Conservation (phyloP, 2,113 vertebrate species). For the Boleophthalmus pectinirostris region DNA sequence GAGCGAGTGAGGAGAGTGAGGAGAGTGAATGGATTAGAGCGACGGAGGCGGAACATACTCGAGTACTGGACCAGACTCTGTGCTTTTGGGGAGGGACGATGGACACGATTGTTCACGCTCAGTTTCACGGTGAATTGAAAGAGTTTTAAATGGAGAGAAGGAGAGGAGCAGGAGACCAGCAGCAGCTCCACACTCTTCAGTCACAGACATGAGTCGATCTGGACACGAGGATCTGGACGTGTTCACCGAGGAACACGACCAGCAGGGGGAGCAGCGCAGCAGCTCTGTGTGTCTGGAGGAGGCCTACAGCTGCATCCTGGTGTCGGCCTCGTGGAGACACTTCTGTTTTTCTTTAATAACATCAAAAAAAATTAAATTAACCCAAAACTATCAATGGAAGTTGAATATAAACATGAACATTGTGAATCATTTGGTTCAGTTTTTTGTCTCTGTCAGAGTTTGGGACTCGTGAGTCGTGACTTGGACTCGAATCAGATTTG, state of each 20-base stretch:
- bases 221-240: neutral
- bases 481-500: too few relatives aligned
- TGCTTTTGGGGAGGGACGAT: neutral
- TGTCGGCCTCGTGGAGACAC: too few relatives aligned
- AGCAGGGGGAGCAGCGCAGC: slow-evolving; percentile 1
- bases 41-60: too few relatives aligned
- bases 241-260: neutral
- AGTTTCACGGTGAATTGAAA: neutral
- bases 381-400: too few relatives aligned
- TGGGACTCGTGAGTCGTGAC: too few relatives aligned
- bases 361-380: too few relatives aligned
- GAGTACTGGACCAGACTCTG: neutral
- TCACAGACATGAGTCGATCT: neutral
- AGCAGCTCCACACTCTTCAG: neutral
- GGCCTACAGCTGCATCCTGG: slow-evolving; percentile 66
- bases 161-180: neutral
- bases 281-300: slow-evolving; percentile 25
- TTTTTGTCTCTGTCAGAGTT: too few relatives aligned
- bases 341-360: too few relatives aligned
- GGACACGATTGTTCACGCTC: neutral
- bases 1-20: too few relatives aligned
- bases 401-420: too few relatives aligned
- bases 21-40: too few relatives aligned
- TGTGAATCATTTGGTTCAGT: too few relatives aligned
- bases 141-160: neutral